These are phyloP conservation scores for Heliconius himera DNA, from an alignment of 1,140 invertebrate species.

Conservation along the genomic window DNA sequence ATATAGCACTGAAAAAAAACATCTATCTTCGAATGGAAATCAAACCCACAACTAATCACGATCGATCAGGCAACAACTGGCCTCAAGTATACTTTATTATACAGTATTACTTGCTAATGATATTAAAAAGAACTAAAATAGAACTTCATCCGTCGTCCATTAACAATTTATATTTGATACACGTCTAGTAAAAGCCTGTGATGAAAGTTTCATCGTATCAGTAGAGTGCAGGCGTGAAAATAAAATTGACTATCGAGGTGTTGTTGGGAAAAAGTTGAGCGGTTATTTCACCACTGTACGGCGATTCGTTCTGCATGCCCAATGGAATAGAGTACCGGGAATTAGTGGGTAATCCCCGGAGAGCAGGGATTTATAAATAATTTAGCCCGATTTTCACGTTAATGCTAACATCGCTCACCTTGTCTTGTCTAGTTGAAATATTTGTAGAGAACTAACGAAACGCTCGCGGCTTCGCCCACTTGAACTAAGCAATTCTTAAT, in stretches of 20 bases:
- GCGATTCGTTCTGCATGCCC: slow-evolving; percentile 20
- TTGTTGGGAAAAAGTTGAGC: slow-evolving; percentile 23
- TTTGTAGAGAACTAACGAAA: not conserved
- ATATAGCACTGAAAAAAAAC: too few species aligned
- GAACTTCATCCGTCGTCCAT: slow-evolving; percentile 14
- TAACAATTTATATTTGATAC: slow-evolving; percentile 32
- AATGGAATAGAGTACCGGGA: not conserved
- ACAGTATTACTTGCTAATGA: not conserved
- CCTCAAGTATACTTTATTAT: not conserved
- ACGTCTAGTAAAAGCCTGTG: slow-evolving; percentile 53
- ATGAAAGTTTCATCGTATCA: slow-evolving; percentile 74
- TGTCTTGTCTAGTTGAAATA: not conserved
- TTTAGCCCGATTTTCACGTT: not conserved
- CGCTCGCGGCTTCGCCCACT: too few species aligned
- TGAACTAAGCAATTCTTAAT: too few species aligned
- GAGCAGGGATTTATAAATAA: not conserved
- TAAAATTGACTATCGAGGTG: slow-evolving; percentile 53
- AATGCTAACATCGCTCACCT: not conserved
- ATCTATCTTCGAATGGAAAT: too few species aligned
- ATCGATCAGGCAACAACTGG: too few species aligned
- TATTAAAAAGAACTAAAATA: not conserved
- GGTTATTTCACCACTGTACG: slow-evolving; percentile 26
- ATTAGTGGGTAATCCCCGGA: not conserved
- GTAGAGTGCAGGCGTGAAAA: slow-evolving; percentile 71
- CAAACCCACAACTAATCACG: too few species aligned